These are phyloP conservation scores for Corydoras maculifer DNA, from an alignment of 2,113 vertebrate genomes.

Conservation along the genomic window DNA sequence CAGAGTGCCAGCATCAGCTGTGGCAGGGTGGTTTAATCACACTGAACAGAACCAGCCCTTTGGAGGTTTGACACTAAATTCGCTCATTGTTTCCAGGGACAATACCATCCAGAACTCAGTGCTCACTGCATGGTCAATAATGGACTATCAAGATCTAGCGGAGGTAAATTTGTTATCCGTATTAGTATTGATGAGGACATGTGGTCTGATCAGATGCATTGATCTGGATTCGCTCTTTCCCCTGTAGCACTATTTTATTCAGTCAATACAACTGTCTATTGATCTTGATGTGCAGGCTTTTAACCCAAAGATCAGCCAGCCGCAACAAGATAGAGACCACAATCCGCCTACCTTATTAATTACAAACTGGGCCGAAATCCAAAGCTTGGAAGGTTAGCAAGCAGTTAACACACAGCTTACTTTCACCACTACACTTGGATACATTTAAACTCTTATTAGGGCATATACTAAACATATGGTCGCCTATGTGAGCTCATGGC, in stretches of 20 bases:
- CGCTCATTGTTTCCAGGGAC: slow-evolving; percentile 52
- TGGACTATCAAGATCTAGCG: slow-evolving; percentile 30
- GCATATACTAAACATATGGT: too few species aligned
- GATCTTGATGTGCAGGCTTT: slow-evolving; percentile 36
- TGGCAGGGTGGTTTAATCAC: slow-evolving; percentile 54
- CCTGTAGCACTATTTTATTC: slow-evolving; percentile 34
- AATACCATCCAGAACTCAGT: slow-evolving; percentile 6
- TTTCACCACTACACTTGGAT: too few species aligned
- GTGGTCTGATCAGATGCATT: slow-evolving; percentile 46
- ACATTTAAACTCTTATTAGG: too few species aligned
- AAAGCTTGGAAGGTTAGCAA: background rate
- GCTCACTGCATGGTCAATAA: slow-evolving; percentile 3
- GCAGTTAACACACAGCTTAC: too few species aligned
- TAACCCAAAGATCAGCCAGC: slow-evolving; percentile 48
- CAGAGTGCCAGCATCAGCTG: slow-evolving; percentile 3
- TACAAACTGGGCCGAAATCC: background rate
- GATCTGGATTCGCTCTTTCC: slow-evolving; percentile 39
- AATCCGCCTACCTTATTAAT: slow-evolving; percentile 35
- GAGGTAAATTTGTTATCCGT: slow-evolving; percentile 48
- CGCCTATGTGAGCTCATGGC: too few species aligned
- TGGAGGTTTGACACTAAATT: slow-evolving; percentile 57
- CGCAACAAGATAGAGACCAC: slow-evolving; percentile 24
- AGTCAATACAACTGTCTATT: slow-evolving; percentile 46
- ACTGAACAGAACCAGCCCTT: slow-evolving; percentile 61
- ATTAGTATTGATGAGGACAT: slow-evolving; percentile 40